These are phyloP conservation scores for Hydriomena furcata DNA, from an alignment of 2,888 invertebrate species.

Conservation along the genomic window DNA sequence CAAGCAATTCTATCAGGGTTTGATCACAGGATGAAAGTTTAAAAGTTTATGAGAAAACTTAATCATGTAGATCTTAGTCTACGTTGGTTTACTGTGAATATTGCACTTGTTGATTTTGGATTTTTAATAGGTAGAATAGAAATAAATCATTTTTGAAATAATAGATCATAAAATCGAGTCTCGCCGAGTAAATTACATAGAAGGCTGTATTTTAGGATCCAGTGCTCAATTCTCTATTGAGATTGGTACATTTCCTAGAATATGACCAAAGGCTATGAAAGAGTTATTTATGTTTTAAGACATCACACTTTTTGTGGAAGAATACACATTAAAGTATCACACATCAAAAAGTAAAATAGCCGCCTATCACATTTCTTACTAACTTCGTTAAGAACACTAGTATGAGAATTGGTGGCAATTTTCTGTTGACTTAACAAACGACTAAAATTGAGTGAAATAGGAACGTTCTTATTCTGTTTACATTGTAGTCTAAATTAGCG, in stretches of 20 bases:
- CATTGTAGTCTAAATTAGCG: too few relatives aligned
- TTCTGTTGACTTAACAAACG: too few relatives aligned
- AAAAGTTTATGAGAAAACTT: slow-evolving; percentile 31
- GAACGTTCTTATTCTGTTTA: too few relatives aligned
- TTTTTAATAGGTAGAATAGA: slow-evolving; percentile 7
- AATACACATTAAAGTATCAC: slow-evolving; percentile 8
- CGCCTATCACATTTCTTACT: slow-evolving; percentile 17
- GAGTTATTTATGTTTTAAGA: too few relatives aligned
- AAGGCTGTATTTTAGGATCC: too few relatives aligned
- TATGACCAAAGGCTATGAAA: too few relatives aligned
- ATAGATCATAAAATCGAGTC: neutral
- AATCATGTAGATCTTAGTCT: slow-evolving; percentile 23
- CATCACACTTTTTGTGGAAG: too few relatives aligned
- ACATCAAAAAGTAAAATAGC: slow-evolving; percentile 8
- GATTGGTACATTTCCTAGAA: too few relatives aligned
- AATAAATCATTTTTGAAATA: neutral
- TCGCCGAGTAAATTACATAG: too few relatives aligned
- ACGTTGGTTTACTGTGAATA: slow-evolving; percentile 20
- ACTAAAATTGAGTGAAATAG: too few relatives aligned
- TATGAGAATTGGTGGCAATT: too few relatives aligned
- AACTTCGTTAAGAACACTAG: slow-evolving; percentile 27
- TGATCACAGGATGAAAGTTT: slow-evolving; percentile 18
- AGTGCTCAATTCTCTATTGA: too few relatives aligned
- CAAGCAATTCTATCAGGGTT: slow-evolving; percentile 17
- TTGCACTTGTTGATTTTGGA: slow-evolving; percentile 21